Evolutionary conservation across 2,888 invertebrate genomes (phyloP).

Genomic region (Cyclophora albipunctata): DNA sequence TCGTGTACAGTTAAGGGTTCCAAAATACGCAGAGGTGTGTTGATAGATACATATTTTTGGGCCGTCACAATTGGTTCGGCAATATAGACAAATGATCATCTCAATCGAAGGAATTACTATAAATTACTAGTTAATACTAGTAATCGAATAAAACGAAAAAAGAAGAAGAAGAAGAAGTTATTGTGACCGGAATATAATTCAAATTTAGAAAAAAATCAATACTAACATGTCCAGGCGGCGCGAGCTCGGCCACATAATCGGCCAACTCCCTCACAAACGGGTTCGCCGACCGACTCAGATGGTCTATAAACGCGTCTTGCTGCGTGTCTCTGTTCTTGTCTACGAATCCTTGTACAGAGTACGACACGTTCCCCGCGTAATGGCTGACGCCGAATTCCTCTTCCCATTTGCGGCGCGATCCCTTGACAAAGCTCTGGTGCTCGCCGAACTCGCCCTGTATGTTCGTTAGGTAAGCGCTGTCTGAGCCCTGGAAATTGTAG

Average conservation of each 20-base stretch:
- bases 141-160: no score
- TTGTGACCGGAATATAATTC: no score
- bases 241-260: slow-evolving; percentile 66
- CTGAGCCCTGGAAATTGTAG: slow-evolving; percentile 79
- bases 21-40: no score
- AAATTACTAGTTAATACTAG: no score
- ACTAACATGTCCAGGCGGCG: slow-evolving; percentile 79
- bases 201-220: slow-evolving; percentile 3
- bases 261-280: slow-evolving; percentile 87
- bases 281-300: slow-evolving; percentile 88
- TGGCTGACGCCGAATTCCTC: slow-evolving; percentile 92
- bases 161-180: no score
- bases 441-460: slow-evolving; percentile 90
- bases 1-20: no score
- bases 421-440: slow-evolving; percentile 89
- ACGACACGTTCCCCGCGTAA: slow-evolving; percentile 92
- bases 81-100: no score
- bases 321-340: slow-evolving; percentile 95
- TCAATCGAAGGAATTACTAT: no score
- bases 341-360: slow-evolving; percentile 85
- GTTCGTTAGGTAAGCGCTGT: slow-evolving; percentile 90
- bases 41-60: no score
- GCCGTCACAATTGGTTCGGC: no score
- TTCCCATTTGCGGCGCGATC: slow-evolving; percentile 92
- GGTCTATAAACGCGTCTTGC: slow-evolving; percentile 94